Percentiles rank a stretch among this genome's conserved stretches.
Evolutionary conservation across 2,113 vertebrate genomes (phyloP).

Genomic region (Phodopus roborovskii): DNA sequence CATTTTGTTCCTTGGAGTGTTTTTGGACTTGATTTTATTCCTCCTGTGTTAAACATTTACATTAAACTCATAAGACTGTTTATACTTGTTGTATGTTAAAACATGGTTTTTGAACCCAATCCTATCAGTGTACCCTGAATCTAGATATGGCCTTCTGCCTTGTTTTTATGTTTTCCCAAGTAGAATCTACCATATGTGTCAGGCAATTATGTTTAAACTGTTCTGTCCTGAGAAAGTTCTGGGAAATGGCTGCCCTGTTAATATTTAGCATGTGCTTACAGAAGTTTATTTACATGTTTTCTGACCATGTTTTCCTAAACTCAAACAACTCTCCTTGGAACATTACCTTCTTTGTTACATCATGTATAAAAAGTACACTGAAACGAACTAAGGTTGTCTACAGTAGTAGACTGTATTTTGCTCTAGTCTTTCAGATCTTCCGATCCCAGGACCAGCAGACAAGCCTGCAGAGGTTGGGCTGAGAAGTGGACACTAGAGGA

Average conservation of each 20-base stretch:
- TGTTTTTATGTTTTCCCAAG: background rate
- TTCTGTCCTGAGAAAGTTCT: background rate
- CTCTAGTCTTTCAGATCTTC: background rate
- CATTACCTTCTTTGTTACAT: background rate
- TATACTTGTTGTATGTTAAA: background rate
- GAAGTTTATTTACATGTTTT: background rate
- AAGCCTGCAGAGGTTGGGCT: background rate
- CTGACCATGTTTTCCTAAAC: background rate
- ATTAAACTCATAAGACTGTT: background rate
- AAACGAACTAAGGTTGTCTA: background rate
- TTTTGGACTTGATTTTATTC: background rate
- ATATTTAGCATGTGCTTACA: background rate
- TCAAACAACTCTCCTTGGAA: background rate
- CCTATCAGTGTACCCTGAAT: background rate
- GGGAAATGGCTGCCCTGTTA: background rate
- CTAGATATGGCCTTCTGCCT: background rate
- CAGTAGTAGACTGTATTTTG: background rate
- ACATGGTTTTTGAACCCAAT: background rate
- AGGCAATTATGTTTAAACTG: background rate
- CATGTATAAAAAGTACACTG: background rate
- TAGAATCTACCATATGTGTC: background rate
- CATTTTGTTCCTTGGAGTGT: background rate
- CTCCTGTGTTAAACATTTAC: background rate
- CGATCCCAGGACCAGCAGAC: background rate
- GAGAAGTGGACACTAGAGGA: background rate